phyloP scores from a whole-genome alignment of 2,888 invertebrate species.

The Ormyrus rosae region DNA sequence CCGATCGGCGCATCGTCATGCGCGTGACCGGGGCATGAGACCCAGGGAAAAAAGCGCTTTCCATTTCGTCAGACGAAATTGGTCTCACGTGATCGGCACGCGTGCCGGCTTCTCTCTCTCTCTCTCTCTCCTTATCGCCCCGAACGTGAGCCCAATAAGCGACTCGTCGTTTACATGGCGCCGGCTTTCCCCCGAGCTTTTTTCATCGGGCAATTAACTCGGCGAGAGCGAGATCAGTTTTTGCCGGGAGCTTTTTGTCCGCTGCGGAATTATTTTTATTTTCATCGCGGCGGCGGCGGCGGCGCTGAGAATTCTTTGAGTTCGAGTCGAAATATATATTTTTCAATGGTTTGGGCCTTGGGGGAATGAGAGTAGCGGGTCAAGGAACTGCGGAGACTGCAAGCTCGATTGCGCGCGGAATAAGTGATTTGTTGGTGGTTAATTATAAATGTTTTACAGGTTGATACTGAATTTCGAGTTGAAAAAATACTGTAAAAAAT shows the following conservation, averaged over 20 bases:
- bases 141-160: slow-evolving; percentile 7
- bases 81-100: slow-evolving; percentile 53
- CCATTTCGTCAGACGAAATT: slow-evolving; percentile 43
- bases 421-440: background rate
- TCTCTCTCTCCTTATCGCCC: background rate
- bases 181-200: background rate
- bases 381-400: slow-evolving; percentile 6
- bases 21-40: slow-evolving; percentile 45
- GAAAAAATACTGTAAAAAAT: background rate
- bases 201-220: background rate
- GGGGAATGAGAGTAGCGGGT: slow-evolving; percentile 13
- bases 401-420: background rate
- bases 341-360: slow-evolving; percentile 11
- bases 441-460: no score
- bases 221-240: background rate
- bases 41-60: background rate
- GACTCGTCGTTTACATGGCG: background rate
- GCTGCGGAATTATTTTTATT: background rate
- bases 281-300: no score
- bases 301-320: background rate
- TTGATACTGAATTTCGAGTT: background rate
- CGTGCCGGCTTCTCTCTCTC: slow-evolving; percentile 7
- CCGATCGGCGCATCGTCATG: no score
- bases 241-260: background rate
- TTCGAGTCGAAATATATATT: background rate